These are phyloP conservation scores for Mormyrus iriodes DNA, from an alignment of 2,113 vertebrate species.

Conservation along the genomic window DNA sequence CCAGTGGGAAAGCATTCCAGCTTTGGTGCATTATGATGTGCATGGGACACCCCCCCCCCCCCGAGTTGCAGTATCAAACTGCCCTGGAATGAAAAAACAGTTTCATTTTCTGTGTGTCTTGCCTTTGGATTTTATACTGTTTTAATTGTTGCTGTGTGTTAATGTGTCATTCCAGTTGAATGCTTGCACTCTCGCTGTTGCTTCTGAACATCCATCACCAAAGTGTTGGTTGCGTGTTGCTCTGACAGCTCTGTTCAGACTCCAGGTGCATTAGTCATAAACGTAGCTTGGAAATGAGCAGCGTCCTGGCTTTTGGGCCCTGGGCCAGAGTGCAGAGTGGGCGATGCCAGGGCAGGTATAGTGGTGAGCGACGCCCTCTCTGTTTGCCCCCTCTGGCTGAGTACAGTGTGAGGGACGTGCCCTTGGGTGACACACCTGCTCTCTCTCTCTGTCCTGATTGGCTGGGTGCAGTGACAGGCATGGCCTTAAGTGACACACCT, in stretches of 20 bases:
- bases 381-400: conserved; percentile 8
- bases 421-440: neutral
- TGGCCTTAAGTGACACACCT: neutral
- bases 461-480: neutral
- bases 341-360: neutral
- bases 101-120: conserved; percentile 12
- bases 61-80: neutral
- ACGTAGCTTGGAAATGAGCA: neutral
- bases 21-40: conserved; percentile 11
- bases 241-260: neutral
- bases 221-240: neutral
- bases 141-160: neutral
- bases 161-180: neutral
- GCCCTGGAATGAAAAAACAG: neutral
- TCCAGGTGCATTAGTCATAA: neutral
- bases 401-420: neutral
- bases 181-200: neutral
- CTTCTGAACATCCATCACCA: neutral
- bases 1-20: neutral
- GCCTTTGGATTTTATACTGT: neutral
- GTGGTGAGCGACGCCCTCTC: neutral
- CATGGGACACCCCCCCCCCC: neutral
- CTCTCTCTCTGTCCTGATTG: neutral
- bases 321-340: neutral
- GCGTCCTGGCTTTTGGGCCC: neutral